Base-by-base conservation (phyloP, 2,797 vertebrate species). In the Staurois parvus region DNA sequence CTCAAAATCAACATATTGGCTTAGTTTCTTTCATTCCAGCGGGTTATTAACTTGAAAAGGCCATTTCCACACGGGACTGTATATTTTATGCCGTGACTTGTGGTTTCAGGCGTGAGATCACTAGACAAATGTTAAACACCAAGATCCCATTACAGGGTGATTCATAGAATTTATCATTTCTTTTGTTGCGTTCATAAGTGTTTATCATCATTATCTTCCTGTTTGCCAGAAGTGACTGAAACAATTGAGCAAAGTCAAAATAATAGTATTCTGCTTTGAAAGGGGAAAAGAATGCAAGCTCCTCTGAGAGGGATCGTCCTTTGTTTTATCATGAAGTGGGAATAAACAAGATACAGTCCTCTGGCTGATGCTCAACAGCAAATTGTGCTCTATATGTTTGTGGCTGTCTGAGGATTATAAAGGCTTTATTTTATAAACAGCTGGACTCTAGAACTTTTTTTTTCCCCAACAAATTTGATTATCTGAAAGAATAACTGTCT, bases 141-240 rank as follows among this genome's bases (percentile, higher is more conserved):
- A n/a, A 74, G 81, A 83, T 75, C 81, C 56, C 28, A 67, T 74
- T 83, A 74, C 62, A 48, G 72, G 42, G 34, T 66, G 81, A 83
- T 83, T 83, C 70, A 74, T 75, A 73, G 81, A 29, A 48, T 24
- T 21, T 74, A 74, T 75, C 73, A 66, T 17, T 83, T 48, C 42
- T 75, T 83, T 67, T 40, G 56, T 72, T 6, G 72, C 69, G 28
- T 81, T 81, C 79, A 73, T 81, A 81, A 81, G 72, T 75, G 81
- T 83, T 83, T 83, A 83, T 83, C 72, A 74, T 83, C 81, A 83
- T 83, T 83, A 82, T 74, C 26, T 30, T 67, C 11, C 24, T 45
- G 37, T 83, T 48, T 83, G 81, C 81, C 81, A 74, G 56, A 75
- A 75, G 81, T 83, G 81, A 83, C 81, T 75, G 64, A 75, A 83